These are phyloP conservation scores for Momotus momota DNA, from an alignment of 2,797 vertebrate genomes.

Conservation along the genomic window DNA sequence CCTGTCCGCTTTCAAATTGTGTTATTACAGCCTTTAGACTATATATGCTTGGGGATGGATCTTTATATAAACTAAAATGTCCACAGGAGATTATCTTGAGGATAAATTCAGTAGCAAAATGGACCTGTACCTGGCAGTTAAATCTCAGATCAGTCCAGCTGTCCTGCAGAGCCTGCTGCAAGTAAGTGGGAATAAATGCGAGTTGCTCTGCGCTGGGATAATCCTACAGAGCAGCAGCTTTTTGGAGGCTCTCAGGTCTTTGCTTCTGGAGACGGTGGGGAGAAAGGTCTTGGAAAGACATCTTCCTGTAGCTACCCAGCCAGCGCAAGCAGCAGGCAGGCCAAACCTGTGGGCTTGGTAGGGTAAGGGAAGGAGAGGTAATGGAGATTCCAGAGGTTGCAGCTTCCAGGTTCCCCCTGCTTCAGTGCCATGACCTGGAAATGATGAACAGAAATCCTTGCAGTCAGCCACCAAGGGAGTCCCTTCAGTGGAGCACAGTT, in stretches of 20 bases:
- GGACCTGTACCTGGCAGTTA: background rate
- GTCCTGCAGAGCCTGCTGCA: background rate
- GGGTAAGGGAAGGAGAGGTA: background rate
- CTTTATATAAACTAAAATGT: conserved; percentile 31
- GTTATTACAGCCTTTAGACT: conserved; percentile 21
- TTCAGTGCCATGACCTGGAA: background rate
- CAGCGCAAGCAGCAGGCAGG: background rate
- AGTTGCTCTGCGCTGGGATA: background rate
- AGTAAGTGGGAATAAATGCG: background rate
- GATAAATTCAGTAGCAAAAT: conserved; percentile 13
- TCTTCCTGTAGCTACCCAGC: background rate
- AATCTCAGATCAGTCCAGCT: background rate
- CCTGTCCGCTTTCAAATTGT: conserved; percentile 6
- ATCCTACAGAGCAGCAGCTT: background rate
- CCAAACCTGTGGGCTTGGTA: background rate
- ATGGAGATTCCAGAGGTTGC: background rate
- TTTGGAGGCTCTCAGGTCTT: background rate
- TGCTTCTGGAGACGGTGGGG: background rate
- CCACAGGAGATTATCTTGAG: background rate
- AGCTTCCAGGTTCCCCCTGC: background rate
- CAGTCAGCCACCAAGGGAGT: background rate
- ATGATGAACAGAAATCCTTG: background rate
- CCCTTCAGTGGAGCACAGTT: background rate
- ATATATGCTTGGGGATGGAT: conserved; percentile 31
- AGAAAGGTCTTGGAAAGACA: background rate